Conservation (phyloP, 2,888 invertebrate genomes). For the Drosophila setosimentum region DNA sequence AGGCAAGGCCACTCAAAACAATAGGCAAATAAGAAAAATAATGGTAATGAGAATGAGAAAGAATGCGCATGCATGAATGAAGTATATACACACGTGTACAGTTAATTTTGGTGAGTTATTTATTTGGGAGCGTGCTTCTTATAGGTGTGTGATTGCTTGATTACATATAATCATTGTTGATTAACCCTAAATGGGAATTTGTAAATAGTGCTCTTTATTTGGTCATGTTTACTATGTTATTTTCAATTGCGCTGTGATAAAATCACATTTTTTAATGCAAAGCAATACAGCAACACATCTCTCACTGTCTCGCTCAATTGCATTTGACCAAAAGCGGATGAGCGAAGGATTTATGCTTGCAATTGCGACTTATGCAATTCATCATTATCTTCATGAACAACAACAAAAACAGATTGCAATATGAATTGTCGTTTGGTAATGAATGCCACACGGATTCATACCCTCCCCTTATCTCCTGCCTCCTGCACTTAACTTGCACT, state of each 20-base stretch:
- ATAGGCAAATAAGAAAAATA: slow-evolving; percentile 9
- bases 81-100: slow-evolving; percentile 15
- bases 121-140: slow-evolving; percentile 17
- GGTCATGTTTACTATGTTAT: slow-evolving; percentile 67
- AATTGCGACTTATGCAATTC: slow-evolving; percentile 74
- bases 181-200: slow-evolving; percentile 55
- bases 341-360: slow-evolving; percentile 57
- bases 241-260: slow-evolving; percentile 52
- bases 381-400: slow-evolving; percentile 68
- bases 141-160: slow-evolving; percentile 44
- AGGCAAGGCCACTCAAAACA: slow-evolving; percentile 53
- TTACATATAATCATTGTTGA: slow-evolving; percentile 55
- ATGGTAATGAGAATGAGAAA: slow-evolving; percentile 32
- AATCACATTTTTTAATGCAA: slow-evolving; percentile 20
- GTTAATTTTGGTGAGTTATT: slow-evolving; percentile 6
- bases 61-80: slow-evolving; percentile 54
- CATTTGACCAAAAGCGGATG: slow-evolving; percentile 58
- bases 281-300: not conserved
- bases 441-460: slow-evolving; percentile 48
- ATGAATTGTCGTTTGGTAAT: slow-evolving; percentile 76
- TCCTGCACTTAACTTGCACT: not conserved
- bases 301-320: slow-evolving; percentile 1
- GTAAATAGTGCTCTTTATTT: slow-evolving; percentile 64
- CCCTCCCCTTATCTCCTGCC: not conserved
- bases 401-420: slow-evolving; percentile 58